Evolutionary conservation across 2,888 invertebrate genomes (phyloP), one percentile per base, ranked within the genome.

Genomic region (Drosophila falleni): DNA sequence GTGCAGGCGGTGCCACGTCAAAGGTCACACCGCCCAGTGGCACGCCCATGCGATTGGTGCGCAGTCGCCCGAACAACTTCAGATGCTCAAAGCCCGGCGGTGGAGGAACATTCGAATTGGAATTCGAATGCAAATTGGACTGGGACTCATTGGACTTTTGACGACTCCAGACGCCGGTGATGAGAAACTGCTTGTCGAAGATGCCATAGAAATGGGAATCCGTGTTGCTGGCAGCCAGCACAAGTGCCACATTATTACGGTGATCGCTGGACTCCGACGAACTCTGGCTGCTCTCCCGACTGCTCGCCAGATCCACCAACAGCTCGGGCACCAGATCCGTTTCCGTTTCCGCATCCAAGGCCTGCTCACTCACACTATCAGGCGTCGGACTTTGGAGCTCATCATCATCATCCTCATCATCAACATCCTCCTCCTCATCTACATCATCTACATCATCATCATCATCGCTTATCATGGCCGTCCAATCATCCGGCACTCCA

Each of bases 11-110:
- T 0, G 42, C 15, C 11, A 49, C 4, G n/a, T 84, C 81, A 23
- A 84, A 71, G 23, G 53, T 63, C 0, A 87, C 60, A 0, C 89
- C 87, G 9, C 84, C 87, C 39, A 71, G 15, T 0, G 84, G 81
- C 47, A 76, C n/a, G 2, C 81, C 85, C 46, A 60, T 6, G 13
- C 35, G 53, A 59, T 84, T 87, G 53, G 87, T 68, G n/a, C 60
- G 70, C 31, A 89, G 16, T 2, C 81, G 68, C 0, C 76, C 78
- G n/a, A 53, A 81, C 37, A 72, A 39, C 0, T 49, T 58, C 3
- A 19, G 0, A 0, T 55, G 16, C 26, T 71, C 75, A 29, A 65
- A 87, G 0, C 81, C 84, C 0, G 89, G 81, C 3, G 84, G 87
- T 2, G 65, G 66, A 0, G 16, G 31, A 19, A 49, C 31, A 3